These are phyloP conservation scores for Eretmocerus hayati DNA, from an alignment of 2,888 invertebrate species.

Conservation along the genomic window DNA sequence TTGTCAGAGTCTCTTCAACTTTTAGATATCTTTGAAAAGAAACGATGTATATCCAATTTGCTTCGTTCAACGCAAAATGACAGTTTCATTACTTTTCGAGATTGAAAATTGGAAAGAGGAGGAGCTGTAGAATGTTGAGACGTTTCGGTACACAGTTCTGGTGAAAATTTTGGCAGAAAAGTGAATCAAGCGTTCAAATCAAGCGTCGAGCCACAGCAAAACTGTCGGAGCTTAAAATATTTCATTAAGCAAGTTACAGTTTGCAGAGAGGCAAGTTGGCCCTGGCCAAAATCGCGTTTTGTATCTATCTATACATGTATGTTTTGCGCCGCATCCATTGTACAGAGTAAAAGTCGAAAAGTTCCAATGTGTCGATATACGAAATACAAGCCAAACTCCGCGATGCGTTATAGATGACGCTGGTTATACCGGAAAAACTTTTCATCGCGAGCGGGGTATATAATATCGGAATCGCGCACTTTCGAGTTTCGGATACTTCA, in stretches of 20 bases:
- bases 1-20: too few relatives aligned
- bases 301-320: constrained; percentile 24
- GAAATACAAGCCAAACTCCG: constrained; percentile 7
- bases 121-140: too few relatives aligned
- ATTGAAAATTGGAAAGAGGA: too few relatives aligned
- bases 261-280: constrained; percentile 3
- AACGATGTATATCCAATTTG: too few relatives aligned
- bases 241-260: constrained; percentile 10
- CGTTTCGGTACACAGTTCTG: too few relatives aligned
- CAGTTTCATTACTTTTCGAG: too few relatives aligned
- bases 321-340: not conserved
- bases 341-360: constrained; percentile 9
- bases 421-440: constrained; percentile 31
- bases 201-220: constrained; percentile 13
- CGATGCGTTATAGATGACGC: constrained; percentile 16
- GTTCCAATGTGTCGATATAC: not conserved
- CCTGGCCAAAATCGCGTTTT: constrained; percentile 5
- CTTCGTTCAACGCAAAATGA: too few relatives aligned
- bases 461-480: too few relatives aligned
- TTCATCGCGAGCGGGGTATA: constrained; percentile 24
- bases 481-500: not conserved
- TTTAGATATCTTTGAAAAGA: too few relatives aligned
- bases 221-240: constrained; percentile 11
- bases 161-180: too few relatives aligned
- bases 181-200: constrained; percentile 6